phyloP scores from a whole-genome alignment of 2,797 vertebrate genomes.

The Pelochelys cantorii region DNA sequence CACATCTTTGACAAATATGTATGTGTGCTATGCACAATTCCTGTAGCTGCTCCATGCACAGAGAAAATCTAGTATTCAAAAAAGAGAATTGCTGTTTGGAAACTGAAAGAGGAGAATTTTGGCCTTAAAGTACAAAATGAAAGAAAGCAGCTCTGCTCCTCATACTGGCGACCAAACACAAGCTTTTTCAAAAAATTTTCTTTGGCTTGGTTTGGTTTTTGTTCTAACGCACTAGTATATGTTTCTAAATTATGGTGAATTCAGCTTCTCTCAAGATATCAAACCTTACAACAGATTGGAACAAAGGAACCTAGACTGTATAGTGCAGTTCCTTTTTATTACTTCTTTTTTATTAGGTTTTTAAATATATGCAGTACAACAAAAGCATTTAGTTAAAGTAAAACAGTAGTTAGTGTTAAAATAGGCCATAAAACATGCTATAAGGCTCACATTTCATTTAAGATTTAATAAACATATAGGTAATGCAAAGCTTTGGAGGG shows the following conservation, averaged over 20 bases:
- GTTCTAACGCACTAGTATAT: background rate
- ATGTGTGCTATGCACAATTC: background rate
- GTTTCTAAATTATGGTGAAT: slow-evolving; percentile 16
- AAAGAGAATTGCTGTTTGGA: background rate
- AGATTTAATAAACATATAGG: slow-evolving; percentile 58
- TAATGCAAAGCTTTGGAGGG: slow-evolving; percentile 42
- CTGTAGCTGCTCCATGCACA: background rate
- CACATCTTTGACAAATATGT: rapidly evolving
- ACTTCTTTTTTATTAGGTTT: slow-evolving; percentile 59
- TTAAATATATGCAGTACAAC: slow-evolving; percentile 29
- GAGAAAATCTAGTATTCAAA: background rate
- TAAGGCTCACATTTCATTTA: slow-evolving; percentile 53
- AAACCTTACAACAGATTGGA: slow-evolving; percentile 33
- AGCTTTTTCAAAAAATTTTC: slow-evolving; percentile 29
- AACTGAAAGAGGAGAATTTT: slow-evolving; percentile 5
- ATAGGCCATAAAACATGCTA: slow-evolving; percentile 57
- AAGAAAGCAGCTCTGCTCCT: slow-evolving; percentile 23
- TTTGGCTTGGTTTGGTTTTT: background rate
- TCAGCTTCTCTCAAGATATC: slow-evolving; percentile 19
- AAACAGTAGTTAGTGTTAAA: slow-evolving; percentile 61
- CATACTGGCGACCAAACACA: background rate
- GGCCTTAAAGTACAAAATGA: background rate
- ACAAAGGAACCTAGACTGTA: slow-evolving; percentile 29
- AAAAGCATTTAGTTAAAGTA: slow-evolving; percentile 69
- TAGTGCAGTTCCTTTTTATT: slow-evolving; percentile 33